Evolutionary conservation across 2,888 invertebrate genomes (phyloP), one percentile per base, ranked within the genome.

Genomic region (Troides oblongomaculatus): DNA sequence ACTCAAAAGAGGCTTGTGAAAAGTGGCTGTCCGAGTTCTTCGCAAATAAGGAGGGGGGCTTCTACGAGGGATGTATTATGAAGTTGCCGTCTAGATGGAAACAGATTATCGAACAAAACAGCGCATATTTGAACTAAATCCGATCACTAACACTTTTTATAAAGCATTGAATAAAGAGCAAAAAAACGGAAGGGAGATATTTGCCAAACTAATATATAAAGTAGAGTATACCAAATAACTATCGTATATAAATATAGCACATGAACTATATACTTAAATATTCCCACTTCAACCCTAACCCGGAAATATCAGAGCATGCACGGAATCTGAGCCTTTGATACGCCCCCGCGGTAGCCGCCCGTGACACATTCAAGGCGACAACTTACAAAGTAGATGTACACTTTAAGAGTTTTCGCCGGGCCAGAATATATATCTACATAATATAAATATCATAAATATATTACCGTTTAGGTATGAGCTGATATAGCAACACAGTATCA

Each of bases 301-400:
- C 77, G 77, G 78, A 84, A 82, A 85, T 83, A 83, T 84, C 80
- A 78, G 77, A 79, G 78, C 77, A 73, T 67, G 80, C 74, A 74
- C 78, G 80, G 82, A 85, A 84, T 84, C 83, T 74, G 79, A 79
- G 77, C 79, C 78, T 82, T 81, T 81, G 82, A 83, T 77, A 69
- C 81, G 75, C 81, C 77, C 80, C 75, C 63, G 50, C 64, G 39
- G 23, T 76, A 74, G 79, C 79, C 77, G 59, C 61, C 50, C 18
- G 76, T 74, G 79, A 79, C 77, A 78, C 79, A 83, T 83, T 83
- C 80, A 78, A 77, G 78, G 76, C 72, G 77, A 75, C 65, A 56
- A 61, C 64, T 82, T 77, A 77, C 79, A 77, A 74, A 78, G 74
- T 79, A 80, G 76, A 79, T 80, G 79, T 77, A 76, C 76, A 73